Evolutionary conservation across 2,113 vertebrate genomes (phyloP).

Genomic region (Eublepharis macularius): DNA sequence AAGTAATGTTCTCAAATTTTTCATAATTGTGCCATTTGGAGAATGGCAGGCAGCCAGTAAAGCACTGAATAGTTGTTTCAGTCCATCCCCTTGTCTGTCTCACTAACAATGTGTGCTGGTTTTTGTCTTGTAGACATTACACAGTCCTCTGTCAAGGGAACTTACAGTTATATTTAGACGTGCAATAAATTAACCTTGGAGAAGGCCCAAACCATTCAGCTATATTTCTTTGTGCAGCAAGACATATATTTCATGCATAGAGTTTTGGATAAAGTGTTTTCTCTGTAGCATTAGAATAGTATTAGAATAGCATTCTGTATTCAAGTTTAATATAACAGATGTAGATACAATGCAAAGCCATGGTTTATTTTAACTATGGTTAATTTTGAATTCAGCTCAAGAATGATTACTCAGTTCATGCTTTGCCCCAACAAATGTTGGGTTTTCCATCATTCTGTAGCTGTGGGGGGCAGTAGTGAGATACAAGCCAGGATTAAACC

Average conservation of each 20-base stretch:
- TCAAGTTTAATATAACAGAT: slow-evolving; percentile 24
- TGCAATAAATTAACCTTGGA: slow-evolving; percentile 66
- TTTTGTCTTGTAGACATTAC: slow-evolving; percentile 69
- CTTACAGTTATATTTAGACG: slow-evolving; percentile 69
- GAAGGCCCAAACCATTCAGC: slow-evolving; percentile 54
- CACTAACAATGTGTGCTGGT: slow-evolving; percentile 62
- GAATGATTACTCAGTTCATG: too few relatives aligned
- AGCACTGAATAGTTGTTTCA: slow-evolving; percentile 73
- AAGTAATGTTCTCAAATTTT: slow-evolving; percentile 72
- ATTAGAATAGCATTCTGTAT: slow-evolving; percentile 38
- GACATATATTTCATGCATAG: slow-evolving; percentile 61
- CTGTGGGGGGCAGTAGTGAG: too few relatives aligned
- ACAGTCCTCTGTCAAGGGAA: slow-evolving; percentile 67
- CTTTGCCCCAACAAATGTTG: too few relatives aligned
- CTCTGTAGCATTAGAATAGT: slow-evolving; percentile 50
- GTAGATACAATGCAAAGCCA: background rate
- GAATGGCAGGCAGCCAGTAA: slow-evolving; percentile 66
- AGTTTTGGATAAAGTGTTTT: slow-evolving; percentile 57
- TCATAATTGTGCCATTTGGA: slow-evolving; percentile 71
- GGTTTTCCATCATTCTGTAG: too few relatives aligned
- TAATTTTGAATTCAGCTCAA: too few relatives aligned
- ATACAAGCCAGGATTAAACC: too few relatives aligned
- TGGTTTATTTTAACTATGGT: too few relatives aligned
- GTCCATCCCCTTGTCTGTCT: slow-evolving; percentile 71
- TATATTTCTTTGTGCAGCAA: slow-evolving; percentile 51